Evolutionary conservation across 2,797 vertebrate species (phyloP).

Genomic region (Myotis pilosus): DNA sequence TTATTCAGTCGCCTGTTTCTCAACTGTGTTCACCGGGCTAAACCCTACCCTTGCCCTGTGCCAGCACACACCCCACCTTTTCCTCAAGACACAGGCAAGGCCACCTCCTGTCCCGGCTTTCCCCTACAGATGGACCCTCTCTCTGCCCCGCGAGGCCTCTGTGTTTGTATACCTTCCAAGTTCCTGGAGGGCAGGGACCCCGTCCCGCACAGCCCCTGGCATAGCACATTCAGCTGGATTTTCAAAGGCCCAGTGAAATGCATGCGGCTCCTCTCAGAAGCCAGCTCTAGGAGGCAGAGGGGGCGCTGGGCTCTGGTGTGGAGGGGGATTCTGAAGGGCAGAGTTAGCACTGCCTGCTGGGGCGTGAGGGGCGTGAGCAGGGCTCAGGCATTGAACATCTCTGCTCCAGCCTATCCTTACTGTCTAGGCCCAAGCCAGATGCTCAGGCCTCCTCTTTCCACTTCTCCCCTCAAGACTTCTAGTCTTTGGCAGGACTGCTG

Average conservation of each 20-base stretch:
- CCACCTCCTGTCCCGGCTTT: neutral
- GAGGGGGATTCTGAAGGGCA: neutral
- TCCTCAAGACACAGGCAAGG: neutral
- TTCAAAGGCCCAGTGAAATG: neutral
- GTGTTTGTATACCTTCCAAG: neutral
- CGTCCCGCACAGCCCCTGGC: accelerated
- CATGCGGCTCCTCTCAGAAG: neutral
- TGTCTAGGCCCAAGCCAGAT: neutral
- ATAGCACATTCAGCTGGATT: neutral
- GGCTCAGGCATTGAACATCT: neutral
- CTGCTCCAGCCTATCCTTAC: neutral
- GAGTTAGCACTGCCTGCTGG: neutral
- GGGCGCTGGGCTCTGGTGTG: neutral
- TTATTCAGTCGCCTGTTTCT: neutral
- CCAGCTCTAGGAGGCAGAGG: neutral
- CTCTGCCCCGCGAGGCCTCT: neutral
- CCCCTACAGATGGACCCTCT: accelerated
- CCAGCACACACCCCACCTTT: neutral
- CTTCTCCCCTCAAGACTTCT: neutral
- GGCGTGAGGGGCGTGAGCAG: accelerated
- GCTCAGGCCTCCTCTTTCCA: neutral
- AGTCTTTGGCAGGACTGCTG: neutral
- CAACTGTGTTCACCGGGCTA: neutral
- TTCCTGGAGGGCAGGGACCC: neutral
- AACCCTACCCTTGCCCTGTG: neutral